phyloP scores from a whole-genome alignment of 1,140 invertebrate species.

The Eriosoma lanigerum region DNA sequence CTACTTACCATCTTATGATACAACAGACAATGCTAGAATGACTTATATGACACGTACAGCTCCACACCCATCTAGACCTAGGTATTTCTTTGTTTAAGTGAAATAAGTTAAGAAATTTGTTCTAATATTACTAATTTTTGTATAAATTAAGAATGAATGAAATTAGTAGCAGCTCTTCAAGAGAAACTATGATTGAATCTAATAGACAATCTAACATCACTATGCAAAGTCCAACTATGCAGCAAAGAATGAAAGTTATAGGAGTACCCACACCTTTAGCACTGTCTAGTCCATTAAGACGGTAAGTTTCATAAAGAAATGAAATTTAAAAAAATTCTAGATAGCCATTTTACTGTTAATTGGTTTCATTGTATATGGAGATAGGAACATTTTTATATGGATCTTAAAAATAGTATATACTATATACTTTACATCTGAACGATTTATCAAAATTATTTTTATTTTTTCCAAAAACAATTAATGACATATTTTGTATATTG shows the following conservation, averaged over 20 bases:
- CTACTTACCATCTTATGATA: slow-evolving; percentile 72
- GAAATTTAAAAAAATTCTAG: not conserved
- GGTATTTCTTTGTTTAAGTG: slow-evolving; percentile 30
- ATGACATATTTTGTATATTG: no score
- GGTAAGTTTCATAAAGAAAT: slow-evolving; percentile 65
- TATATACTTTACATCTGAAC: no score
- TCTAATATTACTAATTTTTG: not conserved
- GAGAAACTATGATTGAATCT: slow-evolving; percentile 59
- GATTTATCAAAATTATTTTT: no score
- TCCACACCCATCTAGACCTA: slow-evolving; percentile 63
- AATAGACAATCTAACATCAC: slow-evolving; percentile 57
- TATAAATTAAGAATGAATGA: slow-evolving; percentile 29
- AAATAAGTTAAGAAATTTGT: not conserved
- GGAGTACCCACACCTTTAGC: slow-evolving; percentile 85
- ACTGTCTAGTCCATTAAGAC: slow-evolving; percentile 79
- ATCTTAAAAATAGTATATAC: no score
- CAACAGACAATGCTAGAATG: slow-evolving; percentile 58
- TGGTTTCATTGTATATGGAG: no score
- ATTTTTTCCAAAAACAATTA: no score
- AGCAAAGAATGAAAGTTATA: slow-evolving; percentile 83
- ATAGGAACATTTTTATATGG: no score
- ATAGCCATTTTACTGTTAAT: no score
- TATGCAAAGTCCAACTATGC: slow-evolving; percentile 78
- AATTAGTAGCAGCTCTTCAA: slow-evolving; percentile 28
- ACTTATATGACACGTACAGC: slow-evolving; percentile 67